phyloP scores from a whole-genome alignment of 2,888 invertebrate species.

The Halocaridina rubra region DNA sequence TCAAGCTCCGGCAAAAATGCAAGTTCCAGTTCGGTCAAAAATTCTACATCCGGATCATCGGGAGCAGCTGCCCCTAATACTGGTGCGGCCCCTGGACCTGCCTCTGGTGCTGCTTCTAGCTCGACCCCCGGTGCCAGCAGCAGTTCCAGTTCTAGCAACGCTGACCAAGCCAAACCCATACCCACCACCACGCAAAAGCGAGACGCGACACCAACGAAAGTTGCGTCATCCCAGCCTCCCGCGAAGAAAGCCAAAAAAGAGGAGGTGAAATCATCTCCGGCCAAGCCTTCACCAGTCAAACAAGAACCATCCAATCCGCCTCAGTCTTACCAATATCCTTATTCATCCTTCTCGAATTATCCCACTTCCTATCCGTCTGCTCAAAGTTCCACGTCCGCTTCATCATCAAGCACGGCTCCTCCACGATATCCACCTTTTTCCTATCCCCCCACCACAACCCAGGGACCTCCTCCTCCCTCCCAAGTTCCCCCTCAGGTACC shows the following conservation, averaged over 20 bases:
- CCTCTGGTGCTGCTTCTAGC: conserved; percentile 20
- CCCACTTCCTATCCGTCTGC: conserved; percentile 29
- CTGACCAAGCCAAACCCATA: background rate
- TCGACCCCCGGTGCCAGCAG: conserved; percentile 7
- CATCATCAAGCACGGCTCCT: conserved; percentile 20
- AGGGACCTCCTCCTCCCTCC: conserved; percentile 50
- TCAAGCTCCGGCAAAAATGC: background rate
- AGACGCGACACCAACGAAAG: conserved; percentile 8
- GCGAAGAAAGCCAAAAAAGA: conserved; percentile 56
- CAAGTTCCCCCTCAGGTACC: conserved; percentile 53
- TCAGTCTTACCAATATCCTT: conserved; percentile 42
- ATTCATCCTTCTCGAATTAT: conserved; percentile 21
- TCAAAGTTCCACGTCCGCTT: background rate
- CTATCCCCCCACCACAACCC: conserved; percentile 34
- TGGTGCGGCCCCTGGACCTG: background rate
- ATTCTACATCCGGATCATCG: background rate
- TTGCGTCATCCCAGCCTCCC: conserved; percentile 17
- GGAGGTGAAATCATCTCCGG: conserved; percentile 45
- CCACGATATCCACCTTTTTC: conserved; percentile 38
- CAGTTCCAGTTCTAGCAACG: background rate
- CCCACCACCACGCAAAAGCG: background rate
- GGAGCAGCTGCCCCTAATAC: background rate
- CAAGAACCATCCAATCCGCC: background rate
- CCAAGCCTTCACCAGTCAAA: conserved; percentile 9
- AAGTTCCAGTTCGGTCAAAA: background rate